Evolutionary conservation across 2,113 vertebrate genomes (phyloP), one percentile per base, ranked within the genome.

Genomic region (Lagopus leucura): DNA sequence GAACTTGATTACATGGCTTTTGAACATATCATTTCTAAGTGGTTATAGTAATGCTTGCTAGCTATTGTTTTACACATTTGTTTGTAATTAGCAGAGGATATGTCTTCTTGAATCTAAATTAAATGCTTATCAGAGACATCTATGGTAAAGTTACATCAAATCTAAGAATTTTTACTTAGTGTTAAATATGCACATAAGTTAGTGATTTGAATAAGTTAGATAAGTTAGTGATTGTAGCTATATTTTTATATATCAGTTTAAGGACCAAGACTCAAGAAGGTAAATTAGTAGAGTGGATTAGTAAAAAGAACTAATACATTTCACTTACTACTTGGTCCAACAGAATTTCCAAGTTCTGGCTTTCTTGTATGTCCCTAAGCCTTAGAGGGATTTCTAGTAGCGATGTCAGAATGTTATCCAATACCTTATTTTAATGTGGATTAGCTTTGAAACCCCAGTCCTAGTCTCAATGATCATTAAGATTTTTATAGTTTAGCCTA

Each of bases 51-150:
- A 77, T 54, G 47, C 57, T 90, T 88, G 65, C 70, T 94, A 93
- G 45, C 25, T 85, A 64, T 21, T 70, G 10, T 94, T 96, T 75
- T 60, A 78, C 58, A 40, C 91, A 9, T 77, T 70, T 61, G 25
- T 79, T 94, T 86, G 86, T 93, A 85, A 93, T 94, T 95, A 96
- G 16, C 61, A 90, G 36, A 82, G 55, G 50, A 93, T 5, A 4
- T 64, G 38, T 50, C 78, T 85, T 87, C 72, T 34, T 75, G 85
- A 91, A 86, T 84, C 63, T 78, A 92, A 94, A 83, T 81, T 63
- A 70, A 79, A 20, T 80, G 14, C 6, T 45, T 64, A 50, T 57
- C 81, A 45, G 14, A 76, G 16, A 77, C 13, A 43, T 14, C 50
- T 50, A 47, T 55, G 5, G 7, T 36, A 50, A 77, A 45, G n/a